These are phyloP conservation scores for Cydia splendana DNA, from an alignment of 1,140 invertebrate genomes.

Conservation along the genomic window DNA sequence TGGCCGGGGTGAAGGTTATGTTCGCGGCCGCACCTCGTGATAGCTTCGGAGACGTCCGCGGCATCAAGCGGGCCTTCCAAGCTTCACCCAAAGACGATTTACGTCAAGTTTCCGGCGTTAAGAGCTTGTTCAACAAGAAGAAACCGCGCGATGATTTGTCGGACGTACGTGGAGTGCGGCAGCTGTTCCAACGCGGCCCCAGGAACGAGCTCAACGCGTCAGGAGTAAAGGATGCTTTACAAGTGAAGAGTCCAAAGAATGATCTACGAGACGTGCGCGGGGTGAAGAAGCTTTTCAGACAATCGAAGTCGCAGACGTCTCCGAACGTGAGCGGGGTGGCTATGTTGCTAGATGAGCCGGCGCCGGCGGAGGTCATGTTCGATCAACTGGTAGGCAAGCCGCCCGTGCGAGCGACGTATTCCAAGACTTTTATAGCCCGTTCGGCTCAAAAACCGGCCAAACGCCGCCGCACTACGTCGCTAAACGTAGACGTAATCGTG, in stretches of 20 bases:
- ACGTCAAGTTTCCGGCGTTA: conserved; percentile 64
- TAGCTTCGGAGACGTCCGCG: conserved; percentile 63
- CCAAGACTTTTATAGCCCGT: conserved; percentile 49
- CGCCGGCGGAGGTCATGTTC: conserved; percentile 49
- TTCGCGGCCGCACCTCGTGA: conserved; percentile 60
- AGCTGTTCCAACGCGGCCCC: conserved; percentile 50
- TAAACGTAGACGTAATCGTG: conserved; percentile 48
- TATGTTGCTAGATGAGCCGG: conserved; percentile 51
- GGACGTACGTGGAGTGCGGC: conserved; percentile 64
- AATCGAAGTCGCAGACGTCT: conserved; percentile 30
- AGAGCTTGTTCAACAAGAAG: conserved; percentile 46
- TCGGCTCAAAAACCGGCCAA: conserved; percentile 35
- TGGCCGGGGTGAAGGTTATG: conserved; percentile 60
- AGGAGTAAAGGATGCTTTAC: conserved; percentile 60
- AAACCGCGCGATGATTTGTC: conserved; percentile 60
- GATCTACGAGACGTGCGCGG: conserved; percentile 57
- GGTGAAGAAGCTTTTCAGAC: conserved; percentile 56
- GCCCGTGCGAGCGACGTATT: conserved; percentile 51
- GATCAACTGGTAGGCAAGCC: conserved; percentile 59
- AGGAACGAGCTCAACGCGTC: conserved; percentile 46
- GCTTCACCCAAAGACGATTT: conserved; percentile 58
- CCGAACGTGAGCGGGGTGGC: conserved; percentile 61
- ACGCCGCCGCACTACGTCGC: conserved; percentile 44
- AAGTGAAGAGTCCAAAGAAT: conserved; percentile 38
- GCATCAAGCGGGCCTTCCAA: conserved; percentile 57